A percentile compares a stretch with the other conserved stretches of the same genome.
Evolutionary conservation across 2,113 vertebrate species (phyloP).

Genomic region (crab-eating macaque (Macaca fascicularis)): T2T-MFA8v1.1 NC_088375.1:130683501-130684000

Average conservation of each 20-base stretch:
- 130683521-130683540: neutral
- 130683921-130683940: neutral
- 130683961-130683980: neutral
- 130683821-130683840: neutral
- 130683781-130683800: neutral
- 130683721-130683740: neutral
- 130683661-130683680: neutral
- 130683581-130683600: neutral
- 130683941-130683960: neutral
- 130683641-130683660: neutral
- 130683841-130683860: neutral
- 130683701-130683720: neutral
- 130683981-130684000: neutral
- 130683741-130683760: neutral
- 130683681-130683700: neutral
- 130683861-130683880: neutral
- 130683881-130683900: neutral
- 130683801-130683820: neutral
- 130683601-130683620: neutral
- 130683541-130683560: neutral
- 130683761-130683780: neutral
- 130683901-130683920: neutral
- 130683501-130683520: neutral
- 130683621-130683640: neutral
- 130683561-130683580: neutral